Evolutionary conservation across 2,113 vertebrate genomes (phyloP), one percentile per base, ranked within the genome.

Genomic region (Eptatretus burgeri): DNA sequence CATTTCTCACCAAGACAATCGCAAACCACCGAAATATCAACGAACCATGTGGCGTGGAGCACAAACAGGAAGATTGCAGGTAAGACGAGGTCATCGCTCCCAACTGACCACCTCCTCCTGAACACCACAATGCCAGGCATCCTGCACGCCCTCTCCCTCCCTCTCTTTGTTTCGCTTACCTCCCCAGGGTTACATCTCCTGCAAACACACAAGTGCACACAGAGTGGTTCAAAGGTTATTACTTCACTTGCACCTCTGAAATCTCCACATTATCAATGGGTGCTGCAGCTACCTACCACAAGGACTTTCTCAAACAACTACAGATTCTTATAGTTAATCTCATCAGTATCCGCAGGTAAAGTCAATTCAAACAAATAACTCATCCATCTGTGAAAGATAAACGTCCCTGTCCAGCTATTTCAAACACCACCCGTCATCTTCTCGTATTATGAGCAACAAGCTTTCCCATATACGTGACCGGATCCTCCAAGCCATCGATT

Each of bases 31-130:
- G 27, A 41, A 41, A 41, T 7, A 7, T 41, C 27, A 41, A 41
- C 27, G 27, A 68, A 95, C 91, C 91, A 98, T 73, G 84, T 81
- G 74, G 84, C 87, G 71, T 98, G 91, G 67, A 98, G 77, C 67
- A 98, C 74, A 74, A 98, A 98, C 69, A 98, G 87, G 73, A 98
- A 95, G 76, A 95, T 74, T 52, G 85, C 91, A 1, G 91, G 91
- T 77, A 98, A 74, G 79, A 98, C 91, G 70, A 98, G 83, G 83
- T 98, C 91, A 82, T 98, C 91, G 70, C 89, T 98, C 79, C 89
- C 91, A 71, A 98, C 91, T 83, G 91, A 95, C 91, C 91, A 98
- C 80, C 91, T 88, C 71, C 91, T 81, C 75, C 89, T 84, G 78
- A 98, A 98, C 78, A 98, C 85, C 70, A 98, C 91, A 70, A 95